A percentile compares a stretch with the other conserved stretches of the same genome.
These are phyloP conservation scores for Microtus montanus DNA, from an alignment of 2,113 vertebrate genomes.

Conservation along the genomic window DNA sequence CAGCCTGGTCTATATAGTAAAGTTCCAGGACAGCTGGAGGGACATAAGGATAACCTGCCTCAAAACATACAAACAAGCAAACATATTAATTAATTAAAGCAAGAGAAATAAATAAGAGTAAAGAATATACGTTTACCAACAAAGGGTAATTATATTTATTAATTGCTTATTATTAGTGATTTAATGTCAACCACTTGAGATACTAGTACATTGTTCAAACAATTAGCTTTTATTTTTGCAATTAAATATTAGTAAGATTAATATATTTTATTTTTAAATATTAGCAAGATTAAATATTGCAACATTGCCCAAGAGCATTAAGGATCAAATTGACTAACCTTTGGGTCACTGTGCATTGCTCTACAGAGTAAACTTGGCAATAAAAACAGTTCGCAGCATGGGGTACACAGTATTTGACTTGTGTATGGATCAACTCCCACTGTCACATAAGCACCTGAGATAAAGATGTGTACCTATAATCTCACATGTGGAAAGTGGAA, in stretches of 20 bases:
- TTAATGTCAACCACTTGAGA: background rate
- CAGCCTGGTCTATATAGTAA: background rate
- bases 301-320: background rate
- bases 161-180: background rate
- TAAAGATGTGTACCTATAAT: background rate
- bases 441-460: background rate
- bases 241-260: background rate
- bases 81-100: background rate
- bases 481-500: background rate
- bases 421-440: background rate
- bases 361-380: background rate
- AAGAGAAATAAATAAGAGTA: background rate
- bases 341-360: background rate
- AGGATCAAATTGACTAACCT: background rate
- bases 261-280: background rate
- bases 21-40: background rate
- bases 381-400: background rate
- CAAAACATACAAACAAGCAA: background rate
- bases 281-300: background rate
- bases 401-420: background rate
- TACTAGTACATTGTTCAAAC: background rate
- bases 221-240: background rate
- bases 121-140: background rate
- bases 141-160: background rate
- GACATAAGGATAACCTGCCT: background rate